Conservation (phyloP, 1,140 invertebrate species). For the Atta texana region DNA sequence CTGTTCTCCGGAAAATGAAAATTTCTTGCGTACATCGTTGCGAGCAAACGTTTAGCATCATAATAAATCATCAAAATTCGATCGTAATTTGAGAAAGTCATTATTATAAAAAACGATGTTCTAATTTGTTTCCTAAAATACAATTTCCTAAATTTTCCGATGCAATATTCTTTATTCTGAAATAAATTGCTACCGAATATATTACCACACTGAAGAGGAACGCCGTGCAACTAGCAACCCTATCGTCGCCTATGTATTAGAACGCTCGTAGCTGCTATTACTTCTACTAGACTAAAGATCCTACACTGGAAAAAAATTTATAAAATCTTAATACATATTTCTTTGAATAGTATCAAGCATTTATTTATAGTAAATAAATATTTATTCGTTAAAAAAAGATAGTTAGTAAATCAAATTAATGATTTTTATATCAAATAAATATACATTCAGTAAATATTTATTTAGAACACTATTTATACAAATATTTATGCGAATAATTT, state of each 20-base stretch:
- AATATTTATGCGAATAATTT: too few species aligned
- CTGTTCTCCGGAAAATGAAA: constrained; percentile 11
- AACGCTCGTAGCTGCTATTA: too few species aligned
- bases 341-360: too few species aligned
- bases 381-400: too few species aligned
- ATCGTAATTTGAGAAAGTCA: background rate
- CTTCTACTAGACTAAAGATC: background rate
- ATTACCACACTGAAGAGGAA: background rate
- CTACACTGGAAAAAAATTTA: too few species aligned
- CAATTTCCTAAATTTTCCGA: background rate
- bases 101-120: background rate
- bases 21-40: background rate
- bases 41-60: background rate
- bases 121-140: background rate
- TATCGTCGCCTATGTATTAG: constrained; percentile 14
- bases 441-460: too few species aligned
- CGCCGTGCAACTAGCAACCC: constrained; percentile 26
- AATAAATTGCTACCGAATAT: background rate
- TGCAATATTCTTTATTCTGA: background rate
- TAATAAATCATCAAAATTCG: background rate
- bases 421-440: too few species aligned
- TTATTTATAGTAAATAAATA: too few species aligned
- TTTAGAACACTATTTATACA: too few species aligned
- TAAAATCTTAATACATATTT: too few species aligned
- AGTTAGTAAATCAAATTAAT: too few species aligned